A percentile compares a stretch with the other conserved stretches of the same genome.
Evolutionary conservation across 2,888 invertebrate genomes (phyloP).

Genomic region (Ornithoptera priamus): DNA sequence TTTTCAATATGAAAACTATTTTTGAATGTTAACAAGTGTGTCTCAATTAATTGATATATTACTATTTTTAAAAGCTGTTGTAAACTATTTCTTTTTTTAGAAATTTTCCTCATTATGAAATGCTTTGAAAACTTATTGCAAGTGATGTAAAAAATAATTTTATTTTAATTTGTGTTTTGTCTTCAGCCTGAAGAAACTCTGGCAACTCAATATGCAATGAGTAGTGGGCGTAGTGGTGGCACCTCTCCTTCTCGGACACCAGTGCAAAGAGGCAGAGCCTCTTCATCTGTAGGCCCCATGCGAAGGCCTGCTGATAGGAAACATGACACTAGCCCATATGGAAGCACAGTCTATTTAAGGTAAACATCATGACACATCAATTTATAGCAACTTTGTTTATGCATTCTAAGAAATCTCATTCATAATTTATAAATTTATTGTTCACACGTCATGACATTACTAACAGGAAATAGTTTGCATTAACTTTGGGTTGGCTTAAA

Average conservation of each 20-base stretch:
- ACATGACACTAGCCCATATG: constrained; percentile 92
- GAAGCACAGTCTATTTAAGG: constrained; percentile 84
- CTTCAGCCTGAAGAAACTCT: constrained; percentile 69
- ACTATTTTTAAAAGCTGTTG: too few species aligned
- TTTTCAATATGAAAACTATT: too few species aligned
- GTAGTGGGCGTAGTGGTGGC: constrained; percentile 62
- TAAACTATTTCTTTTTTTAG: too few species aligned
- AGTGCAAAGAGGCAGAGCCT: constrained; percentile 65
- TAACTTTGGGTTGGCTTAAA: constrained; percentile 33
- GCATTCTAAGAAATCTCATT: constrained; percentile 63
- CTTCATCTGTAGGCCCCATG: constrained; percentile 86
- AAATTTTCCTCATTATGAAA: too few species aligned
- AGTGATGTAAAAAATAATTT: too few species aligned
- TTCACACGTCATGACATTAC: constrained; percentile 44
- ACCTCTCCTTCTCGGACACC: constrained; percentile 67
- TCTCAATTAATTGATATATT: too few species aligned
- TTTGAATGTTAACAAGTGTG: too few species aligned
- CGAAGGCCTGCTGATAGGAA: constrained; percentile 88
- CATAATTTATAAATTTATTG: constrained; percentile 65
- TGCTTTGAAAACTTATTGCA: too few species aligned
- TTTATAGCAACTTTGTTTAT: constrained; percentile 43
- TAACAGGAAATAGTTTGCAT: constrained; percentile 45
- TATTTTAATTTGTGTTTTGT: constrained; percentile 40
- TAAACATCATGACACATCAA: constrained; percentile 36
- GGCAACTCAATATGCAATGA: constrained; percentile 64